phyloP scores from a whole-genome alignment of 1,140 invertebrate species.

The Papilio polytes region DNA sequence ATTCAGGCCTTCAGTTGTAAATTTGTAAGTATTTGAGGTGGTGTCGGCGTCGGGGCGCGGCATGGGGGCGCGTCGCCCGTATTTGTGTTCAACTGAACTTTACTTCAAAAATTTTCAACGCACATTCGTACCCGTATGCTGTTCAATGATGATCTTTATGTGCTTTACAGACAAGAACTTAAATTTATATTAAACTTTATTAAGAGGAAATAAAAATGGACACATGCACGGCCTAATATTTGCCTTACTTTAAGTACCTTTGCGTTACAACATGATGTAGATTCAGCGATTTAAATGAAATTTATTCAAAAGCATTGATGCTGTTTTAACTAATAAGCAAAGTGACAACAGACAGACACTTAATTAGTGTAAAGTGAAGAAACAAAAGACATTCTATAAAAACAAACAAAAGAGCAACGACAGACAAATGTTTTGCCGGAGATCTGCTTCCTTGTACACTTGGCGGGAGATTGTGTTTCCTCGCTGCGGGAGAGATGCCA shows the following conservation, averaged over 20 bases:
- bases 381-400: not conserved
- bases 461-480: not conserved
- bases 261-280: no score
- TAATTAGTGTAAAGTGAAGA: not conserved
- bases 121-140: not conserved
- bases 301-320: no score
- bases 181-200: no score
- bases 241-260: no score
- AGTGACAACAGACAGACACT: not conserved
- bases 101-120: not conserved
- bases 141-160: no score
- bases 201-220: no score
- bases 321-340: not conserved
- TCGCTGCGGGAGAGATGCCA: not conserved
- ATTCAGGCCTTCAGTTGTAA: not conserved
- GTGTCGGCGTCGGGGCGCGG: not conserved
- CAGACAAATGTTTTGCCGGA: not conserved
- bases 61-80: not conserved
- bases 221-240: no score
- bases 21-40: not conserved
- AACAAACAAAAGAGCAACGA: slow-evolving; percentile 8
- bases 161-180: no score
- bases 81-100: not conserved
- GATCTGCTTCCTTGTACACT: slow-evolving; percentile 14
- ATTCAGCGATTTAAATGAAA: no score